Percentiles rank a stretch among this genome's conserved stretches.
Evolutionary conservation across 2,113 vertebrate genomes (phyloP).

Genomic region (Panthera tigris): DNA sequence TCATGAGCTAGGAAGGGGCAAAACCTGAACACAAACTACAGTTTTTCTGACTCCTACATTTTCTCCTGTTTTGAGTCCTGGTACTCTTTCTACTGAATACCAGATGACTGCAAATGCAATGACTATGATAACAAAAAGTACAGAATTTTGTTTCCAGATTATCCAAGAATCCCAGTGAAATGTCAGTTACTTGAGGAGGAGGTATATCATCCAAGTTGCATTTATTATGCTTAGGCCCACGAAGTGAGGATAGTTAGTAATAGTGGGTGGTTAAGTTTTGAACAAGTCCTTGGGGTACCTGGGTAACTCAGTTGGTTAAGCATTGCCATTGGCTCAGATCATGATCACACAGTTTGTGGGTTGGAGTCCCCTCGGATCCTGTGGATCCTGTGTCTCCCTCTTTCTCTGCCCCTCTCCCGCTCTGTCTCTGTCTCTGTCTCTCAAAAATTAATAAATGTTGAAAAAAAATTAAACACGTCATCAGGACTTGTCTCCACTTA

Average conservation of each 20-base stretch:
- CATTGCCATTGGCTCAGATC: too few relatives aligned
- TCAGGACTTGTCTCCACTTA: not conserved
- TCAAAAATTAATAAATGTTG: too few relatives aligned
- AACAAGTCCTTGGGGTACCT: not conserved
- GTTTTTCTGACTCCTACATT: not conserved
- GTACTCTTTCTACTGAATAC: not conserved
- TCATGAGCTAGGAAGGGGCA: not conserved
- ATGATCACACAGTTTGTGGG: too few relatives aligned
- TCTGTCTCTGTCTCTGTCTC: too few relatives aligned
- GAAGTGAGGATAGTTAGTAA: not conserved
- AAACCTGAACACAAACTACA: not conserved
- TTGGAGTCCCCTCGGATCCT: too few relatives aligned
- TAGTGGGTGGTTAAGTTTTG: not conserved
- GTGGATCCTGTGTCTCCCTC: too few relatives aligned
- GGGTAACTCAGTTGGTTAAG: too few relatives aligned
- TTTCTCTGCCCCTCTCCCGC: too few relatives aligned
- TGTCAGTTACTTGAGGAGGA: not conserved
- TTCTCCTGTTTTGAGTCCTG: not conserved
- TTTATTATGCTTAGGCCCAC: not conserved
- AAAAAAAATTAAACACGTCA: not conserved
- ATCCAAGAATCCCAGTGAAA: not conserved
- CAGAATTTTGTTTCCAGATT: not conserved
- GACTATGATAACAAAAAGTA: not conserved
- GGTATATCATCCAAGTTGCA: not conserved
- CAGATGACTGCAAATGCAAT: not conserved